Evolutionary conservation across 2,888 invertebrate species (phyloP), one percentile per base, ranked within the genome.

Genomic region (Athalia circularis): DNA sequence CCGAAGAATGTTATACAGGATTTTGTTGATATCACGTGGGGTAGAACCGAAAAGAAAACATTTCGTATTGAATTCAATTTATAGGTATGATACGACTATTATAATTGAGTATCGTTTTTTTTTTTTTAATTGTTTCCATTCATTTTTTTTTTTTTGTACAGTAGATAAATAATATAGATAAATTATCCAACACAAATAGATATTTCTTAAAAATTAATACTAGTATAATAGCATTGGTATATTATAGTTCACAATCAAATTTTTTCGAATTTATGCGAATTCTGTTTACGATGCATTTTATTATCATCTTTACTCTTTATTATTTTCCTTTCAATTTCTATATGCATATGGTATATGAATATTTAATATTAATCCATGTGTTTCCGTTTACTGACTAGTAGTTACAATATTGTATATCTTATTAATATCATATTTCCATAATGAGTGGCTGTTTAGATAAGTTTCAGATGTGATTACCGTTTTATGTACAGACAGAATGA

Each of bases 351-450:
- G 3, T 75, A 75, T 75, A 75, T 75, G 74, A 79, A 79, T 80
- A 81, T 80, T 77, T 78, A 80, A 80, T 80, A 75, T 75, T 79
- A 80, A 79, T 81, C 80, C 79, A 79, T 76, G 79, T 76, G 77
- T 79, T 80, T 80, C 65, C 77, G 79, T 79, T 81, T 81, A 81
- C 76, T 82, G 80, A 79, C 81, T 81, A 82, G 79, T 80, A 80
- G 79, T 81, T 82, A 82, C 78, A 80, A 79, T 81, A 79, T 79
- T 82, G 80, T 82, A 82, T 82, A 82, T 78, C 81, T 80, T 81
- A 82, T 79, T 82, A 80, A 81, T 82, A 82, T 81, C 82, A 77
- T 82, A 75, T 62, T 54, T 62, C 62, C 13, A 6, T 50, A 29
- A 75, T 75, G 62, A 75, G 50, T 62, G 62, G 74, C 74, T 75